Percentiles rank a stretch among this genome's conserved stretches.
Evolutionary conservation across 2,113 vertebrate species (phyloP).

Genomic region (Aramus guarauna): DNA sequence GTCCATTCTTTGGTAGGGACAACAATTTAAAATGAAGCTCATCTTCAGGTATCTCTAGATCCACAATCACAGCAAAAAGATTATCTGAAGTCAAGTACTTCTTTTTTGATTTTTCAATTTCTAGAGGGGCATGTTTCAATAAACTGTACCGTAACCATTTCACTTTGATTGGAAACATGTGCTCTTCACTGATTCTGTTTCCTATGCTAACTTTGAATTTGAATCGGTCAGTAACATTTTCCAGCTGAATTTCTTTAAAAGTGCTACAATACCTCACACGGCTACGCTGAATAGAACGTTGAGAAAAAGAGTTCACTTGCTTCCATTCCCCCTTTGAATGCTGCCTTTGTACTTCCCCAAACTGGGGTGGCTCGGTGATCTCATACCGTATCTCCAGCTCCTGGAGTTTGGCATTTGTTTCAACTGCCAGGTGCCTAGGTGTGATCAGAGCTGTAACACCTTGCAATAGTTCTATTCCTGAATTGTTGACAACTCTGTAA

Average conservation of each 20-base stretch:
- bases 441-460: constrained; percentile 76
- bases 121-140: constrained; percentile 74
- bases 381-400: constrained; percentile 77
- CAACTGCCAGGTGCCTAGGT: constrained; percentile 76
- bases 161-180: constrained; percentile 77
- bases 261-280: constrained; percentile 80
- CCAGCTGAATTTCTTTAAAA: constrained; percentile 76
- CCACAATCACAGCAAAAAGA: constrained; percentile 73
- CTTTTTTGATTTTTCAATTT: constrained; percentile 79
- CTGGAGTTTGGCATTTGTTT: constrained; percentile 78
- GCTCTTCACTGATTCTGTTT: constrained; percentile 73
- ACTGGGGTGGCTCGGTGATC: constrained; percentile 76
- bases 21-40: constrained; percentile 81
- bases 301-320: constrained; percentile 77
- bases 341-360: constrained; percentile 82
- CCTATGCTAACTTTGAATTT: constrained; percentile 83
- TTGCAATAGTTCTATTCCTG: constrained; percentile 76
- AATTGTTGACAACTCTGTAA: constrained; percentile 81
- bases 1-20: constrained; percentile 81
- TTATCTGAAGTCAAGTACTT: constrained; percentile 73
- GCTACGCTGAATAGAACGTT: constrained; percentile 77
- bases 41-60: constrained; percentile 70
- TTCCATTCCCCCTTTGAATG: constrained; percentile 82
- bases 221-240: constrained; percentile 79
- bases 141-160: constrained; percentile 82